Evolutionary conservation across 1,140 invertebrate species (phyloP), one percentile per base, ranked within the genome.

Genomic region (Macrosteles quadrilineatus): DNA sequence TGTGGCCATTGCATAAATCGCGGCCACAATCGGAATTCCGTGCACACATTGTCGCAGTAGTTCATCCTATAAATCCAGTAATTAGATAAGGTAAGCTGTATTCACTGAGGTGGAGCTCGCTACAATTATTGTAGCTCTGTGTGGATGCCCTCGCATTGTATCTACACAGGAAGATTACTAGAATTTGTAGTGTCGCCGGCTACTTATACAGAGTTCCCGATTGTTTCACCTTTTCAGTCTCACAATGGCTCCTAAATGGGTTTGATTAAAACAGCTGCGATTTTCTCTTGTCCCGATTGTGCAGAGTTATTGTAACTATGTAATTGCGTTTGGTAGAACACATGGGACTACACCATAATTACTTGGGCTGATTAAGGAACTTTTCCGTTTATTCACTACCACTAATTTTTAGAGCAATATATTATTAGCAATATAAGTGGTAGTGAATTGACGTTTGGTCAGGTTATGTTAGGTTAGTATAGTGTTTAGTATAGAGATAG

Each of bases 171-270:
- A 21, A 50, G 47, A 50, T 50, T 50, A n/a, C 47, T 50, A 11
- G 47, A 50, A 50, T 50, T 50, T 50, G 47, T 50, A 50, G 47
- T 50, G 47, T 50, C 47, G 47, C 47, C 47, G 47, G 47, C 47
- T 50, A 50, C 47, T 50, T 50, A 50, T 50, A 50, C 47, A 50
- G 47, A 50, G 47, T 14, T 36, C 32, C 4, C 47, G 21, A 11
- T 50, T 50, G 47, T 50, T 50, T 50, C 14, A 4, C 47, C 21
- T 9, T 50, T 50, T 19, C n/a, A 3, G 47, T 19, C 47, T 50
- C 6, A 50, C 47, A 50, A 50, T 50, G 47, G 47, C 47, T 50
- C n/a, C 47, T 50, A 50, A 50, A 50, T 50, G 21, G 47, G 47
- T 21, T 50, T 50, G 47, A 50, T 50, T 50, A 50, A 50, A 50